Percentiles rank a stretch among this genome's conserved stretches.
Evolutionary conservation across 2,113 vertebrate species (phyloP).

Genomic region (Theristicus caerulescens): DNA sequence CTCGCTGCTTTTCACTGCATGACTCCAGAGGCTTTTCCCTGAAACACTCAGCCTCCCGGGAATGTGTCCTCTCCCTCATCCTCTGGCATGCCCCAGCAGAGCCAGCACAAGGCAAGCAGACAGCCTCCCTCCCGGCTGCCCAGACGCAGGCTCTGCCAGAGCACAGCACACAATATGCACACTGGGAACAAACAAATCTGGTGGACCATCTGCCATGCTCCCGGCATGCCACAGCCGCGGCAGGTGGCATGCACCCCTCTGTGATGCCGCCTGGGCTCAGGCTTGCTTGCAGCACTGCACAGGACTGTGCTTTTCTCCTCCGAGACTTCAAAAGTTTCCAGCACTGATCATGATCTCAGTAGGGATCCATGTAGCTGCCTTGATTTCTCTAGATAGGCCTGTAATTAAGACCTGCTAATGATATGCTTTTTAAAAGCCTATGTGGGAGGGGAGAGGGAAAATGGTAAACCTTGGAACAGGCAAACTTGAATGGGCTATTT

Average conservation of each 20-base stretch:
- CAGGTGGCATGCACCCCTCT: background rate
- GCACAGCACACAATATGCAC: background rate
- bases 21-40: background rate
- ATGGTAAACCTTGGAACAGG: background rate
- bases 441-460: background rate
- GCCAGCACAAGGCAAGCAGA: background rate
- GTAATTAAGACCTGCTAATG: background rate
- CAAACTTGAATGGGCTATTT: background rate
- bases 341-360: background rate
- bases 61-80: background rate
- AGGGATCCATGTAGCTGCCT: background rate
- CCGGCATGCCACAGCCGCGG: rapidly evolving
- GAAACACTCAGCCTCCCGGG: background rate
- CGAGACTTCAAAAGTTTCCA: background rate
- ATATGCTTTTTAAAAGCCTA: background rate
- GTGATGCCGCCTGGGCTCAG: background rate
- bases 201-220: background rate
- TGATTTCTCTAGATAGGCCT: background rate
- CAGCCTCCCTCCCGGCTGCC: background rate
- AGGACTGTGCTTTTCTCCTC: background rate
- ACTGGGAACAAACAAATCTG: constrained; percentile 3
- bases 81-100: background rate
- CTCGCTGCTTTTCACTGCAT: background rate
- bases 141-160: background rate
- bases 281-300: background rate